Base-by-base conservation (phyloP, 2,113 vertebrate species). In the Pontoporia blainvillei region DNA sequence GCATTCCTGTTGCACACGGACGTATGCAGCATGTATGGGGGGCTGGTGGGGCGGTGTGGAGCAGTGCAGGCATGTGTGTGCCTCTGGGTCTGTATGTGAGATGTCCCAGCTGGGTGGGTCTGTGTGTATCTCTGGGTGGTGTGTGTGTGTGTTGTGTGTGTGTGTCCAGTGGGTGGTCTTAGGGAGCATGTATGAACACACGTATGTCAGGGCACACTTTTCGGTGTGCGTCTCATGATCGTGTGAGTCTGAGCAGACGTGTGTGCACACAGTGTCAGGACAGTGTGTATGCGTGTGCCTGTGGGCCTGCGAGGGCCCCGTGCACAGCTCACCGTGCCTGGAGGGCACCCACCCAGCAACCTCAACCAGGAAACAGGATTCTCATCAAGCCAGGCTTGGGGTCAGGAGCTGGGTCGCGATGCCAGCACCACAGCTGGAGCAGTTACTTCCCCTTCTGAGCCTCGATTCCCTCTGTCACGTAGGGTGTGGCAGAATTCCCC, bases 241-340 rank as follows among this genome's bases (percentile, higher is more conserved):
- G 15, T 29, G 23, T 1, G 13, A 23, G 41, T 73, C 44, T 94
- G 66, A n/a, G 57, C 57, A 84, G 17, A 66, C 1, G 36, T 25
- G n/a, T 1, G 13, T 39, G 39, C n/a, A 36, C 13, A 11, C 3
- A 34, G 17, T 23, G 6, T 31, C 3, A 0, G 4, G 39, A 49
- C 0, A 5, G 29, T 23, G 3, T 6, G 41, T 2, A 5, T 6
- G 8, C 10, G 1, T 21, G 18, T 0, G 0, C 61, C 27, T 10
- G 5, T 2, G 81, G 41, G 49, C 23, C 31, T 3, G 5, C 8
- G 31, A 29, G 52, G 8, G 62, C 27, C 36, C 54, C 8, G 3
- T 25, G 75, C 25, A 27, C 52, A 81, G 4, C 10, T 41, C 44
- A 34, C 46, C 3, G 2, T 41, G 41, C 27, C 52, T 17, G n/a